A percentile compares a stretch with the other conserved stretches of the same genome.
Evolutionary conservation across 2,797 vertebrate species (phyloP).

Genomic region (Neoniphon sammara): DNA sequence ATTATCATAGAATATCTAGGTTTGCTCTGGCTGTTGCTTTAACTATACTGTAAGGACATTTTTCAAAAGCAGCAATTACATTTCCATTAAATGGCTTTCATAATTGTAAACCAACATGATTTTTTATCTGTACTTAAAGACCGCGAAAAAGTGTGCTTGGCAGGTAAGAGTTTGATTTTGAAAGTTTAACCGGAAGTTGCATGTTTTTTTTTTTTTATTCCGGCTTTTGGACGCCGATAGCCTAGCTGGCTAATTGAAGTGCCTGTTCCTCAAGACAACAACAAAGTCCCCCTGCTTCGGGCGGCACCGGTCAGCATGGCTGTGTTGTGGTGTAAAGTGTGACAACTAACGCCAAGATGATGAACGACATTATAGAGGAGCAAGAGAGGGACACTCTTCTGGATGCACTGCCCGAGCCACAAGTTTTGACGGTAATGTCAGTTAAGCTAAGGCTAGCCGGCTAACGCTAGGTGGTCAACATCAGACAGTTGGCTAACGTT

Average conservation of each 20-base stretch:
- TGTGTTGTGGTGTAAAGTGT: constrained; percentile 46
- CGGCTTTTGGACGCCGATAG: not conserved
- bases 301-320: constrained; percentile 54
- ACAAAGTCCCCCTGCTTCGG: constrained; percentile 3
- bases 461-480: constrained; percentile 22
- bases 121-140: too few relatives aligned
- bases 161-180: not conserved
- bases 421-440: constrained; percentile 67
- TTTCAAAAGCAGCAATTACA: not conserved
- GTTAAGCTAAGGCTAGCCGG: constrained; percentile 35
- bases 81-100: too few relatives aligned
- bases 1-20: too few relatives aligned
- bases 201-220: too few relatives aligned
- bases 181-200: constrained; percentile 31
- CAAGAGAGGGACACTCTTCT: constrained; percentile 78
- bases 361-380: constrained; percentile 83
- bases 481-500: not conserved
- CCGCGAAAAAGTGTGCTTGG: too few relatives aligned
- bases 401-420: constrained; percentile 62
- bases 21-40: too few relatives aligned
- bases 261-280: constrained; percentile 17
- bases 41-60: too few relatives aligned
- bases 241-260: constrained; percentile 34
- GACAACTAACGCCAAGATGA: constrained; percentile 75
- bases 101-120: too few relatives aligned